Conservation (phyloP, 2,888 invertebrate species). For the Spisula solida region DNA sequence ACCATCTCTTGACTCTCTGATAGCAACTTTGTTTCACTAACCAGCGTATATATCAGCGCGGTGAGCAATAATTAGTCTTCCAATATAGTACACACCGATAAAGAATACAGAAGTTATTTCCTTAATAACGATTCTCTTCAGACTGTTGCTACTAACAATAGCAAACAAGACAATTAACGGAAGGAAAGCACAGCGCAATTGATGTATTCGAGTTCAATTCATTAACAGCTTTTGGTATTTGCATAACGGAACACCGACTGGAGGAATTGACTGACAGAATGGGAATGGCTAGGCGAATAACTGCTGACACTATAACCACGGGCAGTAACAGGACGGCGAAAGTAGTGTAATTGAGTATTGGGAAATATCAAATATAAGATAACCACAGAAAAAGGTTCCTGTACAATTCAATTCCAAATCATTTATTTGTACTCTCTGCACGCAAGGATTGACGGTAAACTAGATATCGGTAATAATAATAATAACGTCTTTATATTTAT, state of each 20-base stretch:
- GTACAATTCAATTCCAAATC: neutral
- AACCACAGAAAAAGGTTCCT: neutral
- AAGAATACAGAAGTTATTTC: neutral
- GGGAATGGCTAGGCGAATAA: neutral
- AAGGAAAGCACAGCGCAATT: neutral
- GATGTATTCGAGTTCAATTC: neutral
- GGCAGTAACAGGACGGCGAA: neutral
- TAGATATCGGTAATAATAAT: too few species aligned
- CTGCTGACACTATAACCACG: neutral
- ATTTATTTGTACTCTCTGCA: neutral
- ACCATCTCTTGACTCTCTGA: neutral
- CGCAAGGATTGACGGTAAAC: too few species aligned
- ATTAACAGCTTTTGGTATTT: slow-evolving; percentile 1
- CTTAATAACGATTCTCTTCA: slow-evolving; percentile 13
- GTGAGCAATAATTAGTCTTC: slow-evolving; percentile 11
- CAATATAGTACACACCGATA: neutral
- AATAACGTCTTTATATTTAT: too few species aligned
- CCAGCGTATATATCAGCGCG: neutral
- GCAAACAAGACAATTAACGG: slow-evolving; percentile 6
- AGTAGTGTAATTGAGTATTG: neutral
- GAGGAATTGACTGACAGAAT: neutral
- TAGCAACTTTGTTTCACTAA: neutral
- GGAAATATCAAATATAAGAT: neutral
- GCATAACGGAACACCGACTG: neutral
- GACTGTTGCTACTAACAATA: neutral